A percentile compares a stretch with the other conserved stretches of the same genome.
Conservation (phyloP, 2,888 invertebrate genomes). For the Leptinotarsa juncta region DNA sequence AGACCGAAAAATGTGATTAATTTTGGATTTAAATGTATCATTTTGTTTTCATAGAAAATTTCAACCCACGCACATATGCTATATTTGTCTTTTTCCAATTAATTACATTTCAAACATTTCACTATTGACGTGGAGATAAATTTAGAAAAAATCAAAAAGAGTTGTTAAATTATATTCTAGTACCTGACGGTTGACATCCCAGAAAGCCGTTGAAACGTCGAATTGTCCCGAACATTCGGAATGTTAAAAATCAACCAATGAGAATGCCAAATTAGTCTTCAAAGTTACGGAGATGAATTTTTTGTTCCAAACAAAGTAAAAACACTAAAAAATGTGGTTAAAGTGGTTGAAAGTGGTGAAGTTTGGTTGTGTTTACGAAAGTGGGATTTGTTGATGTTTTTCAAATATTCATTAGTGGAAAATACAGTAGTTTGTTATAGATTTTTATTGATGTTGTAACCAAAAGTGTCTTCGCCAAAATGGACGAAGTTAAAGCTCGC, state of each 20-base stretch:
- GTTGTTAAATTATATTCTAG: slow-evolving; percentile 29
- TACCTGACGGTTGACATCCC: slow-evolving; percentile 51
- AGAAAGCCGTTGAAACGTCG: slow-evolving; percentile 39
- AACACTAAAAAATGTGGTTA: slow-evolving; percentile 57
- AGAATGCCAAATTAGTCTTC: slow-evolving; percentile 60
- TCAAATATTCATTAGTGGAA: slow-evolving; percentile 26
- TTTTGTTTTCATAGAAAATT: slow-evolving; percentile 7
- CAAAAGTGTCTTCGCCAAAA: slow-evolving; percentile 62
- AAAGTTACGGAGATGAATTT: slow-evolving; percentile 61
- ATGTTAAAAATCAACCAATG: slow-evolving; percentile 56
- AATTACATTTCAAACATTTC: slow-evolving; percentile 3
- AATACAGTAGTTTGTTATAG: slow-evolving; percentile 34
- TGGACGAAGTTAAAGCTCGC: slow-evolving; percentile 65
- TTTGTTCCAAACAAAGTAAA: slow-evolving; percentile 61
- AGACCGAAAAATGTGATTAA: slow-evolving; percentile 3
- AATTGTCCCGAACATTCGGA: slow-evolving; percentile 45
- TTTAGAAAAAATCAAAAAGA: slow-evolving; percentile 13
- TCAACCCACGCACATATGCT: neutral
- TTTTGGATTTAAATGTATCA: slow-evolving; percentile 5
- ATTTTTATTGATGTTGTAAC: slow-evolving; percentile 59
- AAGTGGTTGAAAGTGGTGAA: slow-evolving; percentile 50
- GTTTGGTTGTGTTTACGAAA: slow-evolving; percentile 40
- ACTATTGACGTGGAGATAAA: slow-evolving; percentile 16
- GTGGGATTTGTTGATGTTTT: slow-evolving; percentile 45
- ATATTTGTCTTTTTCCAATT: slow-evolving; percentile 9